A percentile compares a stretch with the other conserved stretches of the same genome.
Conservation (phyloP, 1,140 invertebrate genomes). For the Ladona fulva region DNA sequence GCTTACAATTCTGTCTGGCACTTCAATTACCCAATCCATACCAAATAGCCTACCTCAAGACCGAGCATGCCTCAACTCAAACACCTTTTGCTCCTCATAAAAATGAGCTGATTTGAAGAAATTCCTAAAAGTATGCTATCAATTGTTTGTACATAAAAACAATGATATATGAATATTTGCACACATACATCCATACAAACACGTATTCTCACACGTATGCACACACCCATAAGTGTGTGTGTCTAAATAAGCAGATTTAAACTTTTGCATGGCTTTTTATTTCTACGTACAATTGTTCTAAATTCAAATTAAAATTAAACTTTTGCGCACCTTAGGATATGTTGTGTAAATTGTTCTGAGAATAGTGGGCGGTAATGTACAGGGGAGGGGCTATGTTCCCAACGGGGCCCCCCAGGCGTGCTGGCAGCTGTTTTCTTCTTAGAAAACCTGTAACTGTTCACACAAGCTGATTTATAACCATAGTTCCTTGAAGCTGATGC, state of each 20-base stretch:
- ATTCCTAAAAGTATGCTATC: constrained; percentile 6
- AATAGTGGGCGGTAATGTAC: not conserved
- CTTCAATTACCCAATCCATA: constrained; percentile 14
- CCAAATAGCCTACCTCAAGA: not conserved
- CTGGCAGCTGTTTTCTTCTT: constrained; percentile 6
- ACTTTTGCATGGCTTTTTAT: constrained; percentile 19
- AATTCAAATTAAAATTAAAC: not conserved
- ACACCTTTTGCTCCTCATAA: constrained; percentile 12
- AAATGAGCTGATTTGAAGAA: constrained; percentile 13
- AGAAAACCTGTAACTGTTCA: constrained; percentile 21
- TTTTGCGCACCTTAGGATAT: constrained; percentile 13
- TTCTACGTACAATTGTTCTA: not conserved
- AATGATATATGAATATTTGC: too few species aligned
- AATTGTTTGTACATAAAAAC: too few species aligned
- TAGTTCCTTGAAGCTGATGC: not conserved
- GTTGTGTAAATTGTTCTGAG: not conserved
- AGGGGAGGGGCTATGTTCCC: constrained; percentile 19
- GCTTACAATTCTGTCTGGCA: constrained; percentile 13
- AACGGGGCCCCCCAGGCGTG: constrained; percentile 19
- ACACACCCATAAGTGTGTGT: not conserved
- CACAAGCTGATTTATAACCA: constrained; percentile 12
- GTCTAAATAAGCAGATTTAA: constrained; percentile 10
- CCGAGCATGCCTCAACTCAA: constrained; percentile 15
- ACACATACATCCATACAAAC: too few species aligned
- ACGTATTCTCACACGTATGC: too few species aligned